Percentiles rank a stretch among this genome's conserved stretches.
phyloP scores from a whole-genome alignment of 64 coral and sea anemone genomes.

The Montipora sp. region DNA sequence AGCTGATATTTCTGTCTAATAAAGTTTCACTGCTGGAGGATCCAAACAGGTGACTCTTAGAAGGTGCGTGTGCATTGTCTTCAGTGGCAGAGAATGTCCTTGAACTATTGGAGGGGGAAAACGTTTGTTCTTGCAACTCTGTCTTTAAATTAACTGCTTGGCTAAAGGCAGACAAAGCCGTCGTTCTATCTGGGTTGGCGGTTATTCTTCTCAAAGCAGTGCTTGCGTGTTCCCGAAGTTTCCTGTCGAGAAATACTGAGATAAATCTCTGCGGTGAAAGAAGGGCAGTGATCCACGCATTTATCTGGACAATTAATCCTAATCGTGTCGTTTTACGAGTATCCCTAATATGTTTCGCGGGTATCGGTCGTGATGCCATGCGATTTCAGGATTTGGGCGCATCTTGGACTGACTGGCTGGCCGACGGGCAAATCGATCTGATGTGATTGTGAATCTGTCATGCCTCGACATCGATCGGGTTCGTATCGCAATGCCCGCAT shows the following conservation, averaged over 20 bases:
- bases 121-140: not conserved
- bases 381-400: too few relatives aligned
- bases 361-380: too few relatives aligned
- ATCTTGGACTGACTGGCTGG: too few relatives aligned
- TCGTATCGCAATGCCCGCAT: too few relatives aligned
- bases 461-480: too few relatives aligned
- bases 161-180: slow-evolving; percentile 22
- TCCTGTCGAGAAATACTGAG: slow-evolving; percentile 9
- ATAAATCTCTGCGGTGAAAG: not conserved
- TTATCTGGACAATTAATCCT: too few relatives aligned
- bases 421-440: too few relatives aligned
- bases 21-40: not conserved
- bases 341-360: too few relatives aligned
- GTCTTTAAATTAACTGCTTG: not conserved
- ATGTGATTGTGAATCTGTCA: too few relatives aligned
- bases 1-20: not conserved
- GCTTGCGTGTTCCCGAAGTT: slow-evolving; percentile 51
- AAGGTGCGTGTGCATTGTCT: not conserved
- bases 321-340: too few relatives aligned
- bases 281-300: too few relatives aligned
- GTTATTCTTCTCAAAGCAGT: slow-evolving; percentile 62
- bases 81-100: slow-evolving; percentile 6
- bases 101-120: not conserved
- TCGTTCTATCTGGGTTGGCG: slow-evolving; percentile 27
- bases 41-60: not conserved